Conservation (phyloP, 2,113 vertebrate genomes). For the Carollia perspicillata region DNA sequence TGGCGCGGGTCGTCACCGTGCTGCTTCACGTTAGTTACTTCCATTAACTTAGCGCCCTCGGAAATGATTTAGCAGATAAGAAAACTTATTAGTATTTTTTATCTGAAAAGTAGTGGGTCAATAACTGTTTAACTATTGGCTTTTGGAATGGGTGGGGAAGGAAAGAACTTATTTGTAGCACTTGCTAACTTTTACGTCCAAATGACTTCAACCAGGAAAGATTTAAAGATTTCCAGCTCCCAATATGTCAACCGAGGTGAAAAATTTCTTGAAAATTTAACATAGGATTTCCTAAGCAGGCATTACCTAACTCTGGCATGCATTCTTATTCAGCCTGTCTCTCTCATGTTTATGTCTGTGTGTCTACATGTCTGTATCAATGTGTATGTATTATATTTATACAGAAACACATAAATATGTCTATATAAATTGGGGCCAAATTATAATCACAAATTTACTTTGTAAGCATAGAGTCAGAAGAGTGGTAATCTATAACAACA, state of each 20-base stretch:
- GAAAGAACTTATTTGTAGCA: background rate
- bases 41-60: background rate
- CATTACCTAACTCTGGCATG: background rate
- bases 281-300: background rate
- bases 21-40: no score
- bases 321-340: background rate
- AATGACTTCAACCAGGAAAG: background rate
- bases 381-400: background rate
- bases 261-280: background rate
- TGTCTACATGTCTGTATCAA: background rate
- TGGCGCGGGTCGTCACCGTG: background rate
- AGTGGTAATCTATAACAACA: background rate
- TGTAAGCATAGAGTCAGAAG: background rate
- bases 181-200: background rate
- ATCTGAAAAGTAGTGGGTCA: background rate
- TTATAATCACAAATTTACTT: background rate
- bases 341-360: background rate
- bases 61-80: background rate
- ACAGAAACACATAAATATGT: background rate
- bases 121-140: background rate
- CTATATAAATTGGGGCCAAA: background rate
- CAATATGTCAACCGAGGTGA: background rate
- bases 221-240: background rate
- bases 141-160: background rate
- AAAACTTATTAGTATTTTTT: background rate